Evolutionary conservation across 2,113 vertebrate genomes (phyloP), one percentile per base, ranked within the genome.

Genomic region (Chionodraco myersi): DNA sequence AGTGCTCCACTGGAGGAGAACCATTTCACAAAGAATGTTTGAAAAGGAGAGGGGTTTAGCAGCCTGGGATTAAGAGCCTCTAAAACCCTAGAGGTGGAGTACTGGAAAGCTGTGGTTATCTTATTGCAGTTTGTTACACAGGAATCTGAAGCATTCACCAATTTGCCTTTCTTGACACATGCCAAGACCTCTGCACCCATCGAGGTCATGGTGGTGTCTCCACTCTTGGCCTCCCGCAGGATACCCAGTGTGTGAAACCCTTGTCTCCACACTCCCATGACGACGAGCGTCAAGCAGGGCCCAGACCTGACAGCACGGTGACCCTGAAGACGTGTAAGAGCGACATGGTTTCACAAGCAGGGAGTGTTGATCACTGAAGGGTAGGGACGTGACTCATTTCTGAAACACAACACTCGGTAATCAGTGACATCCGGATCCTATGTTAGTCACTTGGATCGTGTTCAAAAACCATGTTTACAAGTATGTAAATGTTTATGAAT

Each of bases 401-500:
- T 62, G 77, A 92, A 92, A 91, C 79, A 72, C 66, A 79, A 83
- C 74, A 71, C 86, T 79, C 34, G 82, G 82, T 87, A 93, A 93
- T 93, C 89, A 90, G 83, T 77, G 73, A 89, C 83, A 87, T 92
- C 89, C 81, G 83, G 87, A 82, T 59, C 70, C 44, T 59, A 82
- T 60, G 79, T 85, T 86, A 87, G 82, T 88, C 79, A 84, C 73
- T 85, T 82, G 82, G 83, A 72, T 84, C 82, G 72, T 82, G 87
- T 85, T 93, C 83, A 82, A 83, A 88, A 84, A 57, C 75, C 61
- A 78, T 88, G 86, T 93, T 90, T 91, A 89, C 75, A 72, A 77
- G 88, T 82, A 88, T 81, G 91, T 93, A 93, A 93, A 93, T 93
- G 86, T 93, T 93, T 93, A 91, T 75, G 82, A 72, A 85, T 61